Evolutionary conservation across 2,888 invertebrate genomes (phyloP).

Genomic region (Linhomoeus sp.): DNA sequence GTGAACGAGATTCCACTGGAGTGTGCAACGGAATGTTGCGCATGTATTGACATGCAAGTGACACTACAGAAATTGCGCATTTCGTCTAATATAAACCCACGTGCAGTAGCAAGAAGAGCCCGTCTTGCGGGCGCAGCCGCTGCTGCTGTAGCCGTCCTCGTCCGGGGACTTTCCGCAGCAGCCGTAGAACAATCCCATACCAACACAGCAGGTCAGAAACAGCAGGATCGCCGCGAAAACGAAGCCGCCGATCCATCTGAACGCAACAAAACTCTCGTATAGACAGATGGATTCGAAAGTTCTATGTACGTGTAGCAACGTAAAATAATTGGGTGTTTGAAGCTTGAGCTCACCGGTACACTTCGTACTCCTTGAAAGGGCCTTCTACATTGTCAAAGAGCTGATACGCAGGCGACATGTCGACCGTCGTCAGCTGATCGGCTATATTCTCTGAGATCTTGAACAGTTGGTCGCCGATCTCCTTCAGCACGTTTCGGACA

Average conservation of each 20-base stretch:
- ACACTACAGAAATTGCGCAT: too few relatives aligned
- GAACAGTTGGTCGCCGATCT: background rate
- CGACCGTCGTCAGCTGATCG: background rate
- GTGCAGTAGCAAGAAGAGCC: too few relatives aligned
- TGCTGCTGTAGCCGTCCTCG: too few relatives aligned
- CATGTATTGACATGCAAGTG: too few relatives aligned
- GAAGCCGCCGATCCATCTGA: constrained; percentile 31
- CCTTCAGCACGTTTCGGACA: background rate
- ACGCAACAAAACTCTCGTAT: constrained; percentile 5
- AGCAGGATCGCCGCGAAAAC: constrained; percentile 28
- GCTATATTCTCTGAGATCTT: background rate
- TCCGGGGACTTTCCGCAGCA: constrained; percentile 31
- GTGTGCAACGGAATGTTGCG: too few relatives aligned
- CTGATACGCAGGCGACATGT: background rate
- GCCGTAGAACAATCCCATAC: constrained; percentile 33
- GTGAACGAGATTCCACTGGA: constrained; percentile 14
- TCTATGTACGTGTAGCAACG: too few relatives aligned
- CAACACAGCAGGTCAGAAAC: constrained; percentile 29
- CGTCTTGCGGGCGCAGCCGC: too few relatives aligned
- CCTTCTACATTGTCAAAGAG: background rate
- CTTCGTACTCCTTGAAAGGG: background rate
- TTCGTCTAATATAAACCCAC: too few relatives aligned
- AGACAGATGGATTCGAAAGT: background rate
- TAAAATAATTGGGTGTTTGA: too few relatives aligned
- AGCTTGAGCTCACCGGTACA: background rate